These are phyloP conservation scores for Trachurus trachurus DNA, from an alignment of 2,797 vertebrate genomes.

Conservation along the genomic window DNA sequence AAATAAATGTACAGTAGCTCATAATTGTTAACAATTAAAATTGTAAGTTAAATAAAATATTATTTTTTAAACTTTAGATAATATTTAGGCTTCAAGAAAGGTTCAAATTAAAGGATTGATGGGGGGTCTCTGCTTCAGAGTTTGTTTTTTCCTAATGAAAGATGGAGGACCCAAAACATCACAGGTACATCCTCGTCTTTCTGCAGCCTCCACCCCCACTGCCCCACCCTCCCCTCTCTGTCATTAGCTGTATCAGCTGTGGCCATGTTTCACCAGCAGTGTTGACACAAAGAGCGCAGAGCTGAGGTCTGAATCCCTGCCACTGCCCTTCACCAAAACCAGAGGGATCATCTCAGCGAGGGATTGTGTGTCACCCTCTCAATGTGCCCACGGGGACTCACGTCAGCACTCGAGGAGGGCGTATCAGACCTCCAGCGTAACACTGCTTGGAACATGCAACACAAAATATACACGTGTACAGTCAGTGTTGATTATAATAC, in stretches of 20 bases:
- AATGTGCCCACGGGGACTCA: constrained; percentile 37
- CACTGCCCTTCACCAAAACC: constrained; percentile 77
- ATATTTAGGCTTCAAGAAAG: neutral
- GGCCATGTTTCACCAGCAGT: constrained; percentile 75
- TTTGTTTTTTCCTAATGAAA: neutral
- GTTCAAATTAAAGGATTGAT: neutral
- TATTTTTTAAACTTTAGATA: neutral
- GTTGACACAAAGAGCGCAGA: constrained; percentile 76
- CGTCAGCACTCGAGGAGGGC: constrained; percentile 30
- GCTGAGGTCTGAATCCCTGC: constrained; percentile 68
- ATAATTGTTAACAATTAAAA: too few relatives aligned
- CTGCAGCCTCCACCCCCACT: neutral
- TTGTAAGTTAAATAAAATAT: neutral
- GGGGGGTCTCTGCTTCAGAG: neutral
- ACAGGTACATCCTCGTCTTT: constrained; percentile 2
- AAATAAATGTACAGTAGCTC: too few relatives aligned
- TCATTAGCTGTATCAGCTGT: constrained; percentile 79
- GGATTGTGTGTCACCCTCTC: constrained; percentile 74
- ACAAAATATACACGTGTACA: neutral
- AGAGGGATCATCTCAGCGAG: constrained; percentile 69
- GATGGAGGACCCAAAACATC: neutral
- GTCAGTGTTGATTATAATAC: constrained; percentile 1
- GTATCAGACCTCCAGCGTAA: constrained; percentile 23
- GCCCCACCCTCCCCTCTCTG: constrained; percentile 19
- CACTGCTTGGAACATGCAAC: constrained; percentile 6